Percentiles rank a stretch among this genome's conserved stretches.
phyloP scores from a whole-genome alignment of 2,113 vertebrate species.

The Gobio gobio region DNA sequence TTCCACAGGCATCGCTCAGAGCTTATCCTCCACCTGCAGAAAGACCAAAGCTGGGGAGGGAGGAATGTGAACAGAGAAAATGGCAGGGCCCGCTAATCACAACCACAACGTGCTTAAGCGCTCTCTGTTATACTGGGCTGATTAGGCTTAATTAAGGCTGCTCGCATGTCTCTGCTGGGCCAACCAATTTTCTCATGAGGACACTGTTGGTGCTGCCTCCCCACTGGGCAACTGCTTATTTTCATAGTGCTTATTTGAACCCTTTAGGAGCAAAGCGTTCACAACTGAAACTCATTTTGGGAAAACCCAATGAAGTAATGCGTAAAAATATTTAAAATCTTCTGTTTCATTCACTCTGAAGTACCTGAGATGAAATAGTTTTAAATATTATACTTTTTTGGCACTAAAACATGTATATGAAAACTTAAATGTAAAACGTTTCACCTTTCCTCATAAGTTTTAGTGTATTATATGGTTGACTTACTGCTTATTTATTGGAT shows the following conservation, averaged over 20 bases:
- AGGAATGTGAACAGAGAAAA: slow-evolving; percentile 15
- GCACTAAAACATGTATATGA: no score
- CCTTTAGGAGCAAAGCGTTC: neutral
- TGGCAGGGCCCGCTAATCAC: neutral
- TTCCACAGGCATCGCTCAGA: slow-evolving; percentile 4
- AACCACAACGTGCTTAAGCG: slow-evolving; percentile 11
- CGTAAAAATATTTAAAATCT: no score
- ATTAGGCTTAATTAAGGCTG: slow-evolving; percentile 33
- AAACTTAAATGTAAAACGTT: neutral
- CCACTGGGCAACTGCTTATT: neutral
- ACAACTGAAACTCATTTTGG: no score
- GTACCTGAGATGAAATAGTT: neutral
- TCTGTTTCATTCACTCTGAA: neutral
- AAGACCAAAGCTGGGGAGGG: slow-evolving; percentile 7
- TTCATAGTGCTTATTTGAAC: neutral
- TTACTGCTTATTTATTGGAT: neutral
- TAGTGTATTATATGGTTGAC: neutral
- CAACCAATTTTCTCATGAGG: neutral
- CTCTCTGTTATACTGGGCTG: neutral
- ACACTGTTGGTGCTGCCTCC: neutral
- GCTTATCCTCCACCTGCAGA: slow-evolving; percentile 40
- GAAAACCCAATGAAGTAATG: no score
- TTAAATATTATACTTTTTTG: no score
- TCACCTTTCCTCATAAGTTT: neutral
- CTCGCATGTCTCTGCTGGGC: slow-evolving; percentile 5